Base-by-base conservation (phyloP, 2,113 vertebrate species). In the Chloebia gouldiae region DNA sequence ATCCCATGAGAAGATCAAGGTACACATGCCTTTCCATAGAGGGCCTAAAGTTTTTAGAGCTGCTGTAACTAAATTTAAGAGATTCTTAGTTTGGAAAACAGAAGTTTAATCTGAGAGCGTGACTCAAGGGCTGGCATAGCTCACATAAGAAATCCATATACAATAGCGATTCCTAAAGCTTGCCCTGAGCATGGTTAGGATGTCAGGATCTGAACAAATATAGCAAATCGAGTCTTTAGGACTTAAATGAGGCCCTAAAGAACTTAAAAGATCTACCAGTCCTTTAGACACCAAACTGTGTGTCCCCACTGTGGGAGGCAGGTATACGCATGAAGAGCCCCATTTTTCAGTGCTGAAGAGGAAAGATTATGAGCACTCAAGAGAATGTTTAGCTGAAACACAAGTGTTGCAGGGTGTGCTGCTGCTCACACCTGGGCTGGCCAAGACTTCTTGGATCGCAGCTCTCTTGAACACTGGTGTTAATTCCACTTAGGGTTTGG, bases 151-250 rank as follows among this genome's bases (percentile, higher is more conserved):
- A 30, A 88, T 53, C 14, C 27, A 16, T 80, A 80, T 86, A 66
- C 50, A 10, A 16, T 0, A 22, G 71, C 39, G 80, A 69, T 72
- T 69, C 53, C 49, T 69, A 64, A 86, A 69, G 68, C 37, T 89
- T 1, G 2, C 13, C n/a, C 44, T 44, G 37, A 77, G 31, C 81
- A 51, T 42, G 33, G 44, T 49, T 77, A 54, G 30, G 37, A 31
- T 51, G 6, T 47, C 68, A 49, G 22, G 5, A 13, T 57, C n/a
- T 53, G 50, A 77, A 40, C 1, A 2, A 49, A 60, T 0, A 0
- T 1, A 49, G 20, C 25, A 81, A 51, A 78, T 70, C 28, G 57
- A 61, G 50, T 5, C 9, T 35, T 40, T 65, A 30, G 25, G 54
- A 37, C 40, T 80, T 61, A 64, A 56, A 22, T 39, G 33, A 72